A percentile compares a stretch with the other conserved stretches of the same genome.
Conservation (phyloP, 2,113 vertebrate species). For the Gracilinanus agilis region DNA sequence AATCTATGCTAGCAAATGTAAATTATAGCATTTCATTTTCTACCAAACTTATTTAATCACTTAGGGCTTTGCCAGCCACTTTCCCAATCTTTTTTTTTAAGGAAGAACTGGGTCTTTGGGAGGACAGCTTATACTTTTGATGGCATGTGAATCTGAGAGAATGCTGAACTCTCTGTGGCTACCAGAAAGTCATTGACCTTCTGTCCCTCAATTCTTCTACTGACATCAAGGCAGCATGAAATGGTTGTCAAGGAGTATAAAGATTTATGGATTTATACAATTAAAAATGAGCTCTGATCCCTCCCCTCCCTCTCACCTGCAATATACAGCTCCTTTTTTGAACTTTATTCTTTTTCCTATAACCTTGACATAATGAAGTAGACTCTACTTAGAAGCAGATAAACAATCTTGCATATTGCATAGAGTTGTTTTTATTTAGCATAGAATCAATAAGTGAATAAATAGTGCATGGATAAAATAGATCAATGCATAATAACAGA, state of each 20-base stretch:
- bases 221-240: background rate
- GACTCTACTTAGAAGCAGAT: background rate
- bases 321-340: background rate
- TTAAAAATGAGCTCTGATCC: background rate
- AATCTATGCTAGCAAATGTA: background rate
- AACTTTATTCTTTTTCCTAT: background rate
- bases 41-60: background rate
- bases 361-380: background rate
- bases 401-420: background rate
- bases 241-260: background rate
- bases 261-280: background rate
- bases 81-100: background rate
- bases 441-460: background rate
- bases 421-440: background rate
- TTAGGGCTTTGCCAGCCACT: background rate
- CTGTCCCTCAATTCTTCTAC: background rate
- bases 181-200: background rate
- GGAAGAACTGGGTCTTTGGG: background rate
- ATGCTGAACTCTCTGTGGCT: background rate
- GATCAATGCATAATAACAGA: background rate
- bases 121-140: background rate
- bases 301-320: background rate
- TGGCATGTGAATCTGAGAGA: background rate
- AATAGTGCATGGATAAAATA: background rate
- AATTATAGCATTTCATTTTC: background rate